Conservation (phyloP, 2,888 invertebrate genomes). For the Tipula vernalis region DNA sequence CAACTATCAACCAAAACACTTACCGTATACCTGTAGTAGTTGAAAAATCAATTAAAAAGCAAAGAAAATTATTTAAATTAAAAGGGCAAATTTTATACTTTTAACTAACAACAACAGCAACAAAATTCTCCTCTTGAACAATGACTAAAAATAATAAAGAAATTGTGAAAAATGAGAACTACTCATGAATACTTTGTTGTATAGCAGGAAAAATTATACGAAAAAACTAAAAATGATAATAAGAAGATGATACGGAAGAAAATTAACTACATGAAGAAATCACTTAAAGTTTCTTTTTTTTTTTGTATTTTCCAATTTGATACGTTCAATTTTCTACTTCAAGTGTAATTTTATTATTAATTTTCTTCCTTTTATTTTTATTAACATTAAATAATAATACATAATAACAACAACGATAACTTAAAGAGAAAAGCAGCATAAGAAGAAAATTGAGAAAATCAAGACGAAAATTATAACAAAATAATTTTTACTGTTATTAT, state of each 20-base stretch:
- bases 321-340: slow-evolving; percentile 4
- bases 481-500: background rate
- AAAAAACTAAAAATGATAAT: background rate
- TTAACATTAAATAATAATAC: background rate
- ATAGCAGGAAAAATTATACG: background rate
- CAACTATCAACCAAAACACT: background rate
- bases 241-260: background rate
- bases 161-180: background rate
- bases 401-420: background rate
- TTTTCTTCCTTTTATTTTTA: background rate
- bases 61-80: background rate
- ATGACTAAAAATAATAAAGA: background rate
- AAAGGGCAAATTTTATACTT: background rate
- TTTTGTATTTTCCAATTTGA: background rate
- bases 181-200: background rate
- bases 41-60: background rate
- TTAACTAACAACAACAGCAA: background rate
- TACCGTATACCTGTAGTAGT: background rate
- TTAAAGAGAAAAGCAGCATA: background rate
- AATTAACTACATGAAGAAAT: background rate
- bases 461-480: background rate
- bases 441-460: background rate
- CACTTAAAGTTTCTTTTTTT: background rate
- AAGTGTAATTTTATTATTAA: background rate
- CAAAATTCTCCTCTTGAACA: background rate